A percentile compares a stretch with the other conserved stretches of the same genome.
phyloP scores from a whole-genome alignment of 2,113 vertebrate species.

The Gallinago media region DNA sequence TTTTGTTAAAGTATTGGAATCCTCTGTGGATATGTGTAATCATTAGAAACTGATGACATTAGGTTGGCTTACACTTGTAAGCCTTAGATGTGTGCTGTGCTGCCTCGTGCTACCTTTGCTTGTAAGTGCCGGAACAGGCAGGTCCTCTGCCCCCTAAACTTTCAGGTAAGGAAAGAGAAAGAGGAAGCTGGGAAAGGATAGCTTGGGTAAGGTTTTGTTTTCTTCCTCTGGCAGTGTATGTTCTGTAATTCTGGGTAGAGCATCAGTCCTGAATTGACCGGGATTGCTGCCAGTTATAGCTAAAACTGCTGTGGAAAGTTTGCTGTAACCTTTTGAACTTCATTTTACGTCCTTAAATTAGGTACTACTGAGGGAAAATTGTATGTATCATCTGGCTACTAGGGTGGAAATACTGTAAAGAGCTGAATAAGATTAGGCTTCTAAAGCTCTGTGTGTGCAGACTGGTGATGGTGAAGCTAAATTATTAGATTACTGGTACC shows the following conservation, averaged over 20 bases:
- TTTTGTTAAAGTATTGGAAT: conserved; percentile 20
- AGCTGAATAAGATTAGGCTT: not conserved
- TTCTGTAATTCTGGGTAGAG: not conserved
- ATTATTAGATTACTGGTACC: not conserved
- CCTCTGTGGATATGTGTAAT: not conserved
- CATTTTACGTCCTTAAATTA: not conserved
- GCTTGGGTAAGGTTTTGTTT: not conserved
- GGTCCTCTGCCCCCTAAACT: not conserved
- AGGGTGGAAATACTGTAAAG: not conserved
- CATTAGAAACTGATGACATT: not conserved
- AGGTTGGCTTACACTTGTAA: not conserved
- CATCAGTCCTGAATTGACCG: not conserved
- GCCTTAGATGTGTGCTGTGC: not conserved
- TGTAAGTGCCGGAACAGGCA: not conserved
- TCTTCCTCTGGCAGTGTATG: not conserved
- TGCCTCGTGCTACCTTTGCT: not conserved
- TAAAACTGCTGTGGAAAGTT: not conserved
- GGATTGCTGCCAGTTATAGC: not conserved
- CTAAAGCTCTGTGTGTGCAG: not conserved
- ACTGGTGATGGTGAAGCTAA: not conserved
- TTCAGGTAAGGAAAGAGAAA: not conserved
- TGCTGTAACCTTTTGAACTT: not conserved
- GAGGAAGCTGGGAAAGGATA: not conserved
- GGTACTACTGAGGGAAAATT: not conserved
- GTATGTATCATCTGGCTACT: not conserved